Evolutionary conservation across 2,797 vertebrate species (phyloP).

Genomic region (Anguilla pacifica): DNA sequence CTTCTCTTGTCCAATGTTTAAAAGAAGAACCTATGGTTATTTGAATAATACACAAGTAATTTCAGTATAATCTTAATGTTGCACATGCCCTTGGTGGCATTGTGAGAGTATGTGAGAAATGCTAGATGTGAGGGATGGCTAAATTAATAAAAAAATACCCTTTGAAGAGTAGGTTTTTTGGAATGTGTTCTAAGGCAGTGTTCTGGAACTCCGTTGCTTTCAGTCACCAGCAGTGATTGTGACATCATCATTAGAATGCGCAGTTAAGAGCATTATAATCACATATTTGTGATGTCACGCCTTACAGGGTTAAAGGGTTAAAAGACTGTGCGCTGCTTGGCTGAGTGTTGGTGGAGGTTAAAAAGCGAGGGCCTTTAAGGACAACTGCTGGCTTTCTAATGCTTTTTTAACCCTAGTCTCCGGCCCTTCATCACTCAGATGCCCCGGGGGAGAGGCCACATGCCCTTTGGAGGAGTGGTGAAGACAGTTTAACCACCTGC

Average conservation of each 20-base stretch:
- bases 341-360: neutral
- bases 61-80: neutral
- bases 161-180: too few relatives aligned
- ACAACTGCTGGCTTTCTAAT: neutral
- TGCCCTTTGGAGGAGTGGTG: neutral
- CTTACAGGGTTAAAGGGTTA: too few relatives aligned
- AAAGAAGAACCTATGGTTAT: neutral
- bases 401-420: neutral
- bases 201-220: too few relatives aligned
- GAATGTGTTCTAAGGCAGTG: too few relatives aligned
- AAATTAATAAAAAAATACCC: too few relatives aligned
- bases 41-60: neutral
- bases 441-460: neutral
- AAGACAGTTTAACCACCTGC: constrained; percentile 6
- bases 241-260: too few relatives aligned
- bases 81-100: neutral
- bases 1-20: too few relatives aligned
- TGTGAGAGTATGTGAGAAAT: neutral
- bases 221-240: too few relatives aligned
- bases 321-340: neutral
- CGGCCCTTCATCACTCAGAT: neutral
- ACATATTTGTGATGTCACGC: too few relatives aligned
- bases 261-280: too few relatives aligned
- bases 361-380: neutral
- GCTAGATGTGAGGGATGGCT: too few relatives aligned